phyloP scores from a whole-genome alignment of 2,888 invertebrate species.

The Nomada ferruginata region DNA sequence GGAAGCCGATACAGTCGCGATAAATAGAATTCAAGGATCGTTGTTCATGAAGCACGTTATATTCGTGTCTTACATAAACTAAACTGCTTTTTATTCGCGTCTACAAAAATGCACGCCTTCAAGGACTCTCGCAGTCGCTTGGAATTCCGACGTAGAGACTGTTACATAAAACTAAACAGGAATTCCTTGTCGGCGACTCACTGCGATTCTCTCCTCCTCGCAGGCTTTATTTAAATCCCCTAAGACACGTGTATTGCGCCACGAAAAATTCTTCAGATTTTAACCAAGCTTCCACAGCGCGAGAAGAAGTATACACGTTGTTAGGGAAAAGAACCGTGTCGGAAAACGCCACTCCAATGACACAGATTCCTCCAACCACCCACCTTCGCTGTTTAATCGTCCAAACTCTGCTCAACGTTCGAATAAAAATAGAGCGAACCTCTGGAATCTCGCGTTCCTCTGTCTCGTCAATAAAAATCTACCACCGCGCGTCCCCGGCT shows the following conservation, averaged over 20 bases:
- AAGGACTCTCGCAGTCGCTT: neutral
- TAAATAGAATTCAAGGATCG: neutral
- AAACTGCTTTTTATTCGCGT: neutral
- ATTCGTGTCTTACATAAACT: neutral
- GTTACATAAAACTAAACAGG: slow-evolving; percentile 22
- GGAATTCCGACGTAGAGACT: slow-evolving; percentile 8
- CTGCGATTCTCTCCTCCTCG: neutral
- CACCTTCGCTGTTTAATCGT: neutral
- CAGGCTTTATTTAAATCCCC: neutral
- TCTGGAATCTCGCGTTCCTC: slow-evolving; percentile 14
- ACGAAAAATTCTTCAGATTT: neutral
- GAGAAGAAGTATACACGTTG: no score
- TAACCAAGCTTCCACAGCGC: no score
- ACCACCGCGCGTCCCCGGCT: neutral
- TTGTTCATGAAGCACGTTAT: neutral
- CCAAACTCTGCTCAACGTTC: no score
- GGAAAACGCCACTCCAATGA: neutral
- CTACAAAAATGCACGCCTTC: slow-evolving; percentile 1
- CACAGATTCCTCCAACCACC: neutral
- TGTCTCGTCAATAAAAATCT: slow-evolving; percentile 6
- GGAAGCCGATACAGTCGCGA: neutral
- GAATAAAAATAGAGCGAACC: no score
- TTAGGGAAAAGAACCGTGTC: neutral
- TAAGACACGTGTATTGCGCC: neutral
- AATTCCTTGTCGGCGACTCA: slow-evolving; percentile 19